phyloP scores from a whole-genome alignment of 2,888 invertebrate genomes.

The Petrolisthes manimaculis region DNA sequence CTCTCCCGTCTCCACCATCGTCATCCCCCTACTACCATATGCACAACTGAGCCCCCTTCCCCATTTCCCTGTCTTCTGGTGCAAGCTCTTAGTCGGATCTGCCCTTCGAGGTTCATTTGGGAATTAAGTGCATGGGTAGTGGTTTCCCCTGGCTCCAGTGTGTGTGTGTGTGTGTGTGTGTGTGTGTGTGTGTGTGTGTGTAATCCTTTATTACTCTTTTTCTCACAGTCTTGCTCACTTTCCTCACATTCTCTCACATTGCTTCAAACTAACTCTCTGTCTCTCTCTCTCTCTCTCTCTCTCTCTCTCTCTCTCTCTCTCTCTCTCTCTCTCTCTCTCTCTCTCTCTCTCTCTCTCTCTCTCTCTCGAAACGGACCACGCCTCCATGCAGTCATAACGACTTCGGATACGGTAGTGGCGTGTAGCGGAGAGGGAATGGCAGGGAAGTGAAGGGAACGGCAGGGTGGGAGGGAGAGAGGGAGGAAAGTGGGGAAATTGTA shows the following conservation, averaged over 20 bases:
- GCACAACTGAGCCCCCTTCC: no score
- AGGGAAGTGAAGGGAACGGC: not conserved
- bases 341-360: conserved; percentile 33
- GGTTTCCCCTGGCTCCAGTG: no score
- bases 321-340: conserved; percentile 31
- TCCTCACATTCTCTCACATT: not conserved
- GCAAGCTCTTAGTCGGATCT: no score
- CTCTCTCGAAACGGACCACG: conserved; percentile 38
- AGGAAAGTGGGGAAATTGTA: no score
- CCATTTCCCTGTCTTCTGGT: no score
- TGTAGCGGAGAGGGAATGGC: no score
- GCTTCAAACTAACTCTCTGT: not conserved
- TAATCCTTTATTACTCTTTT: not conserved
- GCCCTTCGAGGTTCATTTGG: no score
- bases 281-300: not conserved
- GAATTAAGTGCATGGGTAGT: no score
- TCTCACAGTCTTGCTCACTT: no score
- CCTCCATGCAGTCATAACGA: conserved; percentile 43
- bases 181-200: no score
- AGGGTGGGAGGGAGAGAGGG: not conserved
- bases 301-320: no score
- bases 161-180: no score
- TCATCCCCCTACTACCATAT: not conserved
- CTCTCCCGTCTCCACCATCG: not conserved
- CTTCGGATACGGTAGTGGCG: conserved; percentile 35